A percentile compares a stretch with the other conserved stretches of the same genome.
These are phyloP conservation scores for Siderastrea siderea DNA, from an alignment of 92 coral and sea anemone genomes.

Conservation along the genomic window DNA sequence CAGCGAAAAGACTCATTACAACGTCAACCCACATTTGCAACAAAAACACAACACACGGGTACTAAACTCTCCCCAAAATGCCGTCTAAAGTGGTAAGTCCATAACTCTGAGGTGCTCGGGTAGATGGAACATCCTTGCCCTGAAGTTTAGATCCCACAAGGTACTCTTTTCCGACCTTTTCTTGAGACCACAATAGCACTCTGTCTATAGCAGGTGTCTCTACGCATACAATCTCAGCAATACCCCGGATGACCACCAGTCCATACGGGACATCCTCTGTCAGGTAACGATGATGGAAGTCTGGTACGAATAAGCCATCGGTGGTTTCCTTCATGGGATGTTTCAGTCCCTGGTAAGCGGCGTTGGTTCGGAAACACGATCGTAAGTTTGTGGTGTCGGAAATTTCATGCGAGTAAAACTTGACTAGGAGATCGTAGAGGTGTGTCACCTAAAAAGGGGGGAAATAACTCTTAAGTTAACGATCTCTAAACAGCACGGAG, in stretches of 20 bases:
- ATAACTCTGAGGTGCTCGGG: constrained; percentile 69
- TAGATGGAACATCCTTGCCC: constrained; percentile 58
- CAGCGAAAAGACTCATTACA: too few species aligned
- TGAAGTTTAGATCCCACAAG: constrained; percentile 42
- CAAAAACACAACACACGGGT: neutral
- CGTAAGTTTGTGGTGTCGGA: constrained; percentile 51
- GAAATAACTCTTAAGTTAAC: too few species aligned
- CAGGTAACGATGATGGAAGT: constrained; percentile 61
- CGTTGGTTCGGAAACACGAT: constrained; percentile 44
- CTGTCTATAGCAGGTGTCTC: constrained; percentile 58
- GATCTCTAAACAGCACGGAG: too few species aligned
- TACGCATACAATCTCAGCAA: constrained; percentile 65
- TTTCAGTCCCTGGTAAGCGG: constrained; percentile 55
- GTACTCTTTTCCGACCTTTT: constrained; percentile 61
- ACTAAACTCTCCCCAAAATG: constrained; percentile 35
- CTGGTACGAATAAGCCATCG: constrained; percentile 59
- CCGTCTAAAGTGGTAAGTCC: constrained; percentile 41
- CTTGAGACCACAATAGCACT: constrained; percentile 59
- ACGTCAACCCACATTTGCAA: too few species aligned
- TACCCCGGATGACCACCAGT: constrained; percentile 59
- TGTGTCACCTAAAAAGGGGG: constrained; percentile 1
- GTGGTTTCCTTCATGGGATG: constrained; percentile 59
- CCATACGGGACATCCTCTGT: constrained; percentile 72
- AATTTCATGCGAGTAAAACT: constrained; percentile 48
- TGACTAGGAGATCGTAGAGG: constrained; percentile 28